A percentile compares a stretch with the other conserved stretches of the same genome.
These are phyloP conservation scores for Drosophila atripex DNA, from an alignment of 2,888 invertebrate genomes.

Conservation along the genomic window DNA sequence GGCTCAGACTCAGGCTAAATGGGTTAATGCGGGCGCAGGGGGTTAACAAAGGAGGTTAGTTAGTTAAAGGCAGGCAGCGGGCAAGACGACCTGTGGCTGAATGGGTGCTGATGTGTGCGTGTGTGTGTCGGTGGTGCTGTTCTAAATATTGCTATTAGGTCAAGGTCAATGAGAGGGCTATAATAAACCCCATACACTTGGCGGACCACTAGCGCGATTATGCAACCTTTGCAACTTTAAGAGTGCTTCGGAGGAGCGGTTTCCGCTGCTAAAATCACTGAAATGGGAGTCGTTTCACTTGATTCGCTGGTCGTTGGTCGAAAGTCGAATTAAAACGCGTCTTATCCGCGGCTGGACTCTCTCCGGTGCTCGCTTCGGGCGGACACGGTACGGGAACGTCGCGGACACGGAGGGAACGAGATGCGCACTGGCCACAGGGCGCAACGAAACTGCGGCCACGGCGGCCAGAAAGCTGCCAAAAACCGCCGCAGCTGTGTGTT, in stretches of 20 bases:
- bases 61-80: constrained; percentile 62
- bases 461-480: constrained; percentile 43
- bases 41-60: constrained; percentile 69
- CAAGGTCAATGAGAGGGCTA: constrained; percentile 73
- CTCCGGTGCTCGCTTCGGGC: constrained; percentile 25
- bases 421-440: constrained; percentile 43
- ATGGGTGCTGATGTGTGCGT: constrained; percentile 12
- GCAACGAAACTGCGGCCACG: constrained; percentile 40
- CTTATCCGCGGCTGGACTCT: constrained; percentile 21
- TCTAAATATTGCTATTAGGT: constrained; percentile 73
- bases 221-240: constrained; percentile 25
- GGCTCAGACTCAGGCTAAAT: constrained; percentile 59
- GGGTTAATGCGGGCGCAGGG: constrained; percentile 62
- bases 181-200: constrained; percentile 12
- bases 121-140: constrained; percentile 20
- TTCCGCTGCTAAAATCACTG: constrained; percentile 15
- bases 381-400: constrained; percentile 16
- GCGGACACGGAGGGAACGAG: constrained; percentile 13
- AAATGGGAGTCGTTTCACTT: constrained; percentile 24
- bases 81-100: constrained; percentile 36
- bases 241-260: not conserved
- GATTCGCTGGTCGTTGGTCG: constrained; percentile 22
- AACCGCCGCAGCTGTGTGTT: constrained; percentile 48
- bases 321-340: constrained; percentile 3
- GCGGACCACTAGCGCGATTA: constrained; percentile 19